Base-by-base conservation (phyloP, 2,888 invertebrate genomes). In the Aleiodes alternator region DNA sequence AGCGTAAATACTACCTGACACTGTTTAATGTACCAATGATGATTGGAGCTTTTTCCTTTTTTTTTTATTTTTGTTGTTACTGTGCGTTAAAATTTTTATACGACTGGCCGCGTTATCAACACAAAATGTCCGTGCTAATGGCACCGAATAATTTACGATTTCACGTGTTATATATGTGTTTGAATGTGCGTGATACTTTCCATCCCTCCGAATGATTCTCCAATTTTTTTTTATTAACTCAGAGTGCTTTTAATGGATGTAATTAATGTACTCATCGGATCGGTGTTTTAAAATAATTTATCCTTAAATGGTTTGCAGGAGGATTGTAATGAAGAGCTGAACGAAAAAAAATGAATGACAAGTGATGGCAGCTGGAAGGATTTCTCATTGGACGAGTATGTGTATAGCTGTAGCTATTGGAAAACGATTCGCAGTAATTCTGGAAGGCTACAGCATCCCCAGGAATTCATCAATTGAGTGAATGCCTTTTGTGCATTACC, bases 91-190 rank as follows among this genome's bases (percentile, higher is more conserved):
- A 23, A 64, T 23, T 68, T 50, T 68, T 68, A 68, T 61, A 14
- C 61, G 50, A 59, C 23, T 59, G 23, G 57, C 34, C 76, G 76
- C 77, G 76, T 76, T 78, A 86, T 87, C 86, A 68, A 81, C 82
- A 79, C 82, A 79, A 81, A 85, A 84, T 81, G 84, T 81, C 76
- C 83, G 23, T 84, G 84, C 85, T 87, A 87, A 87, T 85, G 85
- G 84, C 84, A 84, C 79, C 78, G 79, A 80, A 81, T 84, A 84
- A 86, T 87, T 86, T 85, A 87, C 81, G 82, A 80, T 70, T 77
- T 76, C 77, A 74, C n/a, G 53, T 50, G 66, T 70, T 9, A 51
- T 23, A 23, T 23, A 23, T 23, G 2, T 23, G 31, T 2, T 23
- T 23, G 23, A 1, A 23, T 53, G 51, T 59, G 66, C 61, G 79